Evolutionary conservation across 2,113 vertebrate species (phyloP).

Genomic region (Pterophyllum scalare): DNA sequence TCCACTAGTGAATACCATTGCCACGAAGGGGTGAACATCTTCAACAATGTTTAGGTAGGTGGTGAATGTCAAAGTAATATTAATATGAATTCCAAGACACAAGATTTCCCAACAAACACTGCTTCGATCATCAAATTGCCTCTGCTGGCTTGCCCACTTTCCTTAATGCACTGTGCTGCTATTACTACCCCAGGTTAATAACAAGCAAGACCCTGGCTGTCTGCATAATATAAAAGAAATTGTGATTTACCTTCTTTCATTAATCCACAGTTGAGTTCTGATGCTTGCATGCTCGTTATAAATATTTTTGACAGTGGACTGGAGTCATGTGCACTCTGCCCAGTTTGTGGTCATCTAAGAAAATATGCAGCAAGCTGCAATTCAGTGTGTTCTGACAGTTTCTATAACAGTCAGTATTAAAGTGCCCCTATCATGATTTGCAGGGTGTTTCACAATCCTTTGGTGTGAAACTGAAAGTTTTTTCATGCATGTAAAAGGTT

Average conservation of each 20-base stretch:
- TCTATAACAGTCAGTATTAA: not conserved
- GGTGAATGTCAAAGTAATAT: not conserved
- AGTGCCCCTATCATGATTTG: not conserved
- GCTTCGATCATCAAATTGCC: not conserved
- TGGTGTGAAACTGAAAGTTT: not conserved
- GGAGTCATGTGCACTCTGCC: not conserved
- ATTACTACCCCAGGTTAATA: not conserved
- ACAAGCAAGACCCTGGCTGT: not conserved
- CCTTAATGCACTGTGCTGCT: not conserved
- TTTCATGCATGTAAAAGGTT: not conserved
- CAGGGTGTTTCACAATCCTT: not conserved
- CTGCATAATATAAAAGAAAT: not conserved
- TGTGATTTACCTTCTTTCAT: not conserved
- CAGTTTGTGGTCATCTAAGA: constrained; percentile 1
- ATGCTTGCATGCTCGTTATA: not conserved
- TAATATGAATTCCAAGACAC: not conserved
- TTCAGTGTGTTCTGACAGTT: constrained; percentile 2
- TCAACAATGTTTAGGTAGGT: constrained; percentile 2
- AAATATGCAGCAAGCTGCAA: constrained; percentile 3
- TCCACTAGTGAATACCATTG: not conserved
- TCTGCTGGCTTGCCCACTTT: not conserved
- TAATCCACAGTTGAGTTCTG: not conserved
- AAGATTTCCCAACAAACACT: not conserved
- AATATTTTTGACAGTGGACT: not conserved
- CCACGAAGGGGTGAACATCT: not conserved